Base-by-base conservation (phyloP, 2,113 vertebrate genomes). In the Ictalurus punctatus region DNA sequence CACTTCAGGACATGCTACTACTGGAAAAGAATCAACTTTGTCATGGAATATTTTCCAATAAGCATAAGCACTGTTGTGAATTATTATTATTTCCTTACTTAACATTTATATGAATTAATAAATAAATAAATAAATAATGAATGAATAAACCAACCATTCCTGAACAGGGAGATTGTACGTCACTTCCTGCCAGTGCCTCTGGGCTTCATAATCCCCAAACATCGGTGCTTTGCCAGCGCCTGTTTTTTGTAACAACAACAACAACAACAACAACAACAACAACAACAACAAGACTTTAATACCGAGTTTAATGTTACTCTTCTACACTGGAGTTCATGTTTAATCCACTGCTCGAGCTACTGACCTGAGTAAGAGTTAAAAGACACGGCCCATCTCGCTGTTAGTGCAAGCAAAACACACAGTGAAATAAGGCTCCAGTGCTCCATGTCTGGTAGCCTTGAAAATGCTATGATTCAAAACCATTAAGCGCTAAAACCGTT, bases 181-280 rank as follows among this genome's bases (percentile, higher is more conserved):
- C 86, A 99, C 94, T 94, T 99, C 98, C 93, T 99, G 98, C 98
- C 98, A 99, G 93, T 99, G 98, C 83, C 98, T 97, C 92, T 99
- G 98, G 88, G 98, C 98, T 95, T 99, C 98, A 89, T 99, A 99
- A 93, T 99, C 98, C 16, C 98, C 98, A 92, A 97, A 99, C 96
- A 98, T 96, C 0, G 97, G 98, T 37, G 97, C 94, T 90, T 97
- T 99, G 85, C 96, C 96, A 90, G 97, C 97, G 90, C 98, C 98
- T 99, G 90, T 44, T 91, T 83, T 87, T 37, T 0, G 87, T 1
- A 83, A 19, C 74, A 88, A 59, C 82, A 56, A 89, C 58, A 88
- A 79, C 56, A 90, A 86, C 91, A 84, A 79, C 10, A 56, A 79
- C 10, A 85, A 23, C 80, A 88, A 59, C 81, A 56, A 89, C 58